Evolutionary conservation across 1,140 invertebrate genomes (phyloP).

Genomic region (Goniozus legneri): DNA sequence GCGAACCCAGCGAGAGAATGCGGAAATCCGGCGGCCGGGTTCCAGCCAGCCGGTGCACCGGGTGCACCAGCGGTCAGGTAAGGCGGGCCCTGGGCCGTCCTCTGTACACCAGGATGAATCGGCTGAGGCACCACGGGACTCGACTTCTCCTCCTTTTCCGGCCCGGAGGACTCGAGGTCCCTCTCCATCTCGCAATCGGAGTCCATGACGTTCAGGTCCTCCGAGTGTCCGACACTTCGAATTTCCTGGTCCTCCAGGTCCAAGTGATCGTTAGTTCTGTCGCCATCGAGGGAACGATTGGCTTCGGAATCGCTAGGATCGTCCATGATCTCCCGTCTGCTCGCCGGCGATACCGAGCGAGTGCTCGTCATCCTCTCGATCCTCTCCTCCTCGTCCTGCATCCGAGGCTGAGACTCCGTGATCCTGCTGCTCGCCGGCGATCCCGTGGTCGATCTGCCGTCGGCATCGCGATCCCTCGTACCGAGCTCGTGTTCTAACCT

Average conservation of each 20-base stretch:
- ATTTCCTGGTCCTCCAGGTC: slow-evolving; percentile 46
- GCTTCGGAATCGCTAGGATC: slow-evolving; percentile 48
- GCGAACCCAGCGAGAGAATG: slow-evolving; percentile 50
- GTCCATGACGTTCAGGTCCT: slow-evolving; percentile 52
- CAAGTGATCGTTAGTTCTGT: slow-evolving; percentile 36
- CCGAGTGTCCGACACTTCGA: slow-evolving; percentile 42
- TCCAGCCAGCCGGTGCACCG: slow-evolving; percentile 41
- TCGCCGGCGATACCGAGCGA: slow-evolving; percentile 37
- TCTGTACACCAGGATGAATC: slow-evolving; percentile 50
- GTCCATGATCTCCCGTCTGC: slow-evolving; percentile 38
- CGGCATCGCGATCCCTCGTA: slow-evolving; percentile 17
- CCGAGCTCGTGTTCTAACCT: slow-evolving; percentile 33
- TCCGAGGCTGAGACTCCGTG: slow-evolving; percentile 18
- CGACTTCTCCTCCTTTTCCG: slow-evolving; percentile 45
- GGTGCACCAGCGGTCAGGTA: slow-evolving; percentile 35
- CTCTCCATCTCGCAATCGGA: slow-evolving; percentile 48
- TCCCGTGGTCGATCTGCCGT: slow-evolving; percentile 13
- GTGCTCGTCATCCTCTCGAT: slow-evolving; percentile 26
- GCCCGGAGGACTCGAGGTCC: slow-evolving; percentile 28
- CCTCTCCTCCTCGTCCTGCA: slow-evolving; percentile 30
- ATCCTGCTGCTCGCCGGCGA: slow-evolving; percentile 21
- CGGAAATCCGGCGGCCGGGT: slow-evolving; percentile 44
- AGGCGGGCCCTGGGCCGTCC: slow-evolving; percentile 38
- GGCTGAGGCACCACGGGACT: slow-evolving; percentile 51
- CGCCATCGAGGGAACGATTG: slow-evolving; percentile 42